phyloP scores from a whole-genome alignment of 2,888 invertebrate genomes.

The Habroteleia sp. region DNA sequence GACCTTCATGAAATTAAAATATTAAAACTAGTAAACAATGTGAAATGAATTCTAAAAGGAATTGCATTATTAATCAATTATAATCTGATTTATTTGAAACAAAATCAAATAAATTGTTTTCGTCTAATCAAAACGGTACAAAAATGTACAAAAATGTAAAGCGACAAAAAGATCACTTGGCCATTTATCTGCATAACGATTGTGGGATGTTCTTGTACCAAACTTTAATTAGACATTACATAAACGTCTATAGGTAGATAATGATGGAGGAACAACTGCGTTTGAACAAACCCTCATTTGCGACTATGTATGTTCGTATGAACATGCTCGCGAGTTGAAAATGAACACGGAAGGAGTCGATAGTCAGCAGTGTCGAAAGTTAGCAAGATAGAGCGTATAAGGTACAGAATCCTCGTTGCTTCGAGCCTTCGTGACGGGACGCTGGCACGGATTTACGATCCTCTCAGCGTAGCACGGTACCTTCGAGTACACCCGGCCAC shows the following conservation, averaged over 20 bases:
- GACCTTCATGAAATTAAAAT: no score
- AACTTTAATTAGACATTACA: constrained; percentile 63
- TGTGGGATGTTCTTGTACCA: constrained; percentile 49
- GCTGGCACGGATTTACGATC: constrained; percentile 79
- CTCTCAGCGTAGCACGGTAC: constrained; percentile 74
- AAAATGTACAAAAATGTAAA: no score
- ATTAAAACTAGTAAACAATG: no score
- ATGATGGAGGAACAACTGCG: constrained; percentile 57
- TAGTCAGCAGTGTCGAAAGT: constrained; percentile 67
- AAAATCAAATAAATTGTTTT: no score
- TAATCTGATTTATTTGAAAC: no score
- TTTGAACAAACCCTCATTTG: constrained; percentile 63
- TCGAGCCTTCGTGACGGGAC: constrained; percentile 75
- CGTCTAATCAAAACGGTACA: constrained; percentile 11
- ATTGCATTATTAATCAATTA: no score
- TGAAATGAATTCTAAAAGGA: no score
- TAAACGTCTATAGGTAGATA: constrained; percentile 57
- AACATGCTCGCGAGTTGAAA: constrained; percentile 61
- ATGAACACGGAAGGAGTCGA: constrained; percentile 62
- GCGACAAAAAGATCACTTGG: no score
- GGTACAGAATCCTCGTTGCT: constrained; percentile 71
- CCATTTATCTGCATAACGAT: constrained; percentile 56
- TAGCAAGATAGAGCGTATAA: constrained; percentile 68
- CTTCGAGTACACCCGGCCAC: constrained; percentile 73
- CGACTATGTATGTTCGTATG: constrained; percentile 57